These are phyloP conservation scores for Monopterus albus DNA, from an alignment of 2,113 vertebrate species.

Conservation along the genomic window DNA sequence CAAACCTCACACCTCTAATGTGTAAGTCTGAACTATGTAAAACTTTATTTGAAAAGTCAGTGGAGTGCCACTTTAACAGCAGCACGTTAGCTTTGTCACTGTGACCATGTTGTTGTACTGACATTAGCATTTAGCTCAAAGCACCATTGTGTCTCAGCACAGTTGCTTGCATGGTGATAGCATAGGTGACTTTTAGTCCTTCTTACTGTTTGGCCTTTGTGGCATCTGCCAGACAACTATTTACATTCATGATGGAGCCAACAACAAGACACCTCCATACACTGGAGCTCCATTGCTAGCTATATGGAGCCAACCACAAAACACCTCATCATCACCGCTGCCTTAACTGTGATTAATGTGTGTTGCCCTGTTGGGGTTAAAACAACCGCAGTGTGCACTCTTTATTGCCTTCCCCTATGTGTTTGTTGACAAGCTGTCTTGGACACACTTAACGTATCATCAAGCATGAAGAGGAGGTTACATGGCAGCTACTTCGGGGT, in stretches of 20 bases:
- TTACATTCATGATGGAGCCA: slow-evolving; percentile 17
- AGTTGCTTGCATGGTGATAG: background rate
- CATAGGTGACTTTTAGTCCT: no score
- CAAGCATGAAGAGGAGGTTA: slow-evolving; percentile 72
- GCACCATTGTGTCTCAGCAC: background rate
- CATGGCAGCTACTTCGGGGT: slow-evolving; percentile 68
- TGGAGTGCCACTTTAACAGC: no score
- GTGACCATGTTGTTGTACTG: background rate
- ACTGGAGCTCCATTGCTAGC: slow-evolving; percentile 54
- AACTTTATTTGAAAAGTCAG: no score
- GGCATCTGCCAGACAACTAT: slow-evolving; percentile 13
- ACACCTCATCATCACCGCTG: slow-evolving; percentile 78
- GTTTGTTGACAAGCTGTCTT: slow-evolving; percentile 90
- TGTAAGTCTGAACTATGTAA: no score
- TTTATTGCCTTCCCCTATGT: slow-evolving; percentile 77
- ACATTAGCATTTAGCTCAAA: background rate
- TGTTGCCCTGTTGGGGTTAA: slow-evolving; percentile 74
- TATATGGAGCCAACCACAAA: slow-evolving; percentile 71
- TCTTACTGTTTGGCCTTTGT: background rate
- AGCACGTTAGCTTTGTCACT: background rate
- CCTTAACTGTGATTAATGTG: slow-evolving; percentile 78
- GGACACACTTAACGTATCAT: slow-evolving; percentile 86
- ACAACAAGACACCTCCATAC: slow-evolving; percentile 33
- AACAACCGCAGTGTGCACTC: slow-evolving; percentile 68
- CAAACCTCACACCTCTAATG: background rate